A percentile compares a stretch with the other conserved stretches of the same genome.
These are phyloP conservation scores for Hirtodrosophila confusa DNA, from an alignment of 2,888 invertebrate genomes.

Conservation along the genomic window DNA sequence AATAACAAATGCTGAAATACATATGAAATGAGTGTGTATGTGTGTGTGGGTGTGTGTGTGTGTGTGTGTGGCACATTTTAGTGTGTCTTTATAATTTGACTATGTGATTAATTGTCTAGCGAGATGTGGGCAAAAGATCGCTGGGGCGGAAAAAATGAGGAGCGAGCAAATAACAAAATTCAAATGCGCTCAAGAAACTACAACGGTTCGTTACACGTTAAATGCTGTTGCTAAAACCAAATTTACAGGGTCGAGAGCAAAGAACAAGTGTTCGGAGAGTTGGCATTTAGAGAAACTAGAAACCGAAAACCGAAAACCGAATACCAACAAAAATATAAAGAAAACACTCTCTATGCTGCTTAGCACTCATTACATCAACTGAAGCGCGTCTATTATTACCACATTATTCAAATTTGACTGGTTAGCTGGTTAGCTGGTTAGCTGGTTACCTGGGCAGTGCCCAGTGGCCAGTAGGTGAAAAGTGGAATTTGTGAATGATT, in stretches of 20 bases:
- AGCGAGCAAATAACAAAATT: constrained; percentile 47
- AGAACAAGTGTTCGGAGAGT: constrained; percentile 57
- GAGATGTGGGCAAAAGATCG: constrained; percentile 36
- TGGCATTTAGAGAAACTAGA: constrained; percentile 14
- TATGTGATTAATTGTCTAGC: constrained; percentile 65
- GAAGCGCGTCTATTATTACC: constrained; percentile 79
- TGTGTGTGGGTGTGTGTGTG: constrained; percentile 10
- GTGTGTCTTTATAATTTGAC: constrained; percentile 54
- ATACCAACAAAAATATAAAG: background rate
- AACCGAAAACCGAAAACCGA: constrained; percentile 9
- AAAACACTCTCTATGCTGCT: constrained; percentile 5
- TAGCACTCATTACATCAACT: constrained; percentile 69
- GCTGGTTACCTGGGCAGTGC: constrained; percentile 17
- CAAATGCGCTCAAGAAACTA: constrained; percentile 37
- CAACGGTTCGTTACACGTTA: constrained; percentile 59
- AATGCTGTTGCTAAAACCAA: constrained; percentile 62
- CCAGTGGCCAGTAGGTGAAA: constrained; percentile 63
- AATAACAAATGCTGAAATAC: constrained; percentile 53
- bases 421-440: too few species aligned
- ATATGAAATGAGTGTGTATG: constrained; percentile 45
- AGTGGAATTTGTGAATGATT: constrained; percentile 80
- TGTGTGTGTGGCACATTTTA: constrained; percentile 1
- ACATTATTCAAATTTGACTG: constrained; percentile 78
- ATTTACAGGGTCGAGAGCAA: constrained; percentile 54
- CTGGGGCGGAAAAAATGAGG: constrained; percentile 66